Evolutionary conservation across 2,113 vertebrate genomes (phyloP), one percentile per base, ranked within the genome.

Genomic region (Stigmatopora nigra): DNA sequence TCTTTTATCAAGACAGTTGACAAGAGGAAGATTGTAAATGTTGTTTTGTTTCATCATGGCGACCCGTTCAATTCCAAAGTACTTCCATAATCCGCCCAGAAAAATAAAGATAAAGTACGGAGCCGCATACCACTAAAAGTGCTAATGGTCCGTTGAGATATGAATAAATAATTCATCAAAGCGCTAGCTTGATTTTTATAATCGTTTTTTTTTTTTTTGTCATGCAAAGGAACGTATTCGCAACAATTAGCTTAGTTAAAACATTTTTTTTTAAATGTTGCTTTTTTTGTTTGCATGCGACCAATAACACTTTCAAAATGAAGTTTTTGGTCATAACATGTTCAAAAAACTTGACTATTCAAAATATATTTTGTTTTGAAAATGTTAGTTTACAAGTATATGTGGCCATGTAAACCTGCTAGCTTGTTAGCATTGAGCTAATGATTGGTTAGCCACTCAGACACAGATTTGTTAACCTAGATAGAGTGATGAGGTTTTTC

Each of bases 91-190:
- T 65, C 78, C 78, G 2, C 20, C 47, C 53, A 61, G 64, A 72
- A 72, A 75, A 49, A 64, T 11, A n/a, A n/a, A n/a, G 22, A 13
- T 67, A 68, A 71, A 4, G 31, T 56, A 16, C 66, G 20, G 64
- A 58, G 61, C 44, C 80, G 80, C 69, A 76, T 56, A 71, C 70
- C 68, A 65, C 35, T 41, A 65, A 64, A 77, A 70, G 71, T 68
- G 71, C 57, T 81, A 87, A 86, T 76, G 73, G 81, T 70, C 59
- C 38, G 13, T 72, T 67, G 66, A 72, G 63, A 68, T 68, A 84
- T 91, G 51, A 90, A 90, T 90, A 85, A 90, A 90, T 90, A 85
- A 90, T 91, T 90, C 45, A 91, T 82, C 35, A 64, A 84, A 84
- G 71, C 63, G 65, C 67, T 45, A 3, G 73, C 63, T 71, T 69